Evolutionary conservation across 2,888 invertebrate genomes (phyloP).

Genomic region (Megamerina dolium): DNA sequence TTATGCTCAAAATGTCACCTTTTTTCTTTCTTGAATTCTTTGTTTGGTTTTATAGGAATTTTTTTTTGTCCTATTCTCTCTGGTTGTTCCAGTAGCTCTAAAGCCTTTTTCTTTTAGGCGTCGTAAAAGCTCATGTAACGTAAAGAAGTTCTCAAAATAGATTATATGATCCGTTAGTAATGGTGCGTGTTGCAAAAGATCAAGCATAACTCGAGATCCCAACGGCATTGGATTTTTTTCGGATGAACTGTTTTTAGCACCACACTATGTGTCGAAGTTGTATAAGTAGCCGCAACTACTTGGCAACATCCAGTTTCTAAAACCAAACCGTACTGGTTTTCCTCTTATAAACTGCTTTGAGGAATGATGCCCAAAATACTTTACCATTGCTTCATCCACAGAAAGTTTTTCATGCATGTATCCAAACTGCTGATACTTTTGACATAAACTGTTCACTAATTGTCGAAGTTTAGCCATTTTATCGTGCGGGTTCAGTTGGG

Average conservation of each 20-base stretch:
- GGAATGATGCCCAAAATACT: constrained; percentile 6
- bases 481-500: too few relatives aligned
- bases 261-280: too few relatives aligned
- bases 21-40: constrained; percentile 4
- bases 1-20: constrained; percentile 1
- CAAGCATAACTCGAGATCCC: too few relatives aligned
- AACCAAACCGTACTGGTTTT: constrained; percentile 5
- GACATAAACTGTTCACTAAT: too few relatives aligned
- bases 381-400: constrained; percentile 4
- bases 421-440: too few relatives aligned
- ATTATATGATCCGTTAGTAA: constrained; percentile 3
- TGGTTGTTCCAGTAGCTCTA: constrained; percentile 6
- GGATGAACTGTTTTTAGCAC: too few relatives aligned
- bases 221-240: too few relatives aligned
- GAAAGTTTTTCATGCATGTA: too few relatives aligned
- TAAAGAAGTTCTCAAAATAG: constrained; percentile 6
- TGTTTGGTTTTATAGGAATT: constrained; percentile 6
- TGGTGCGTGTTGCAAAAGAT: too few relatives aligned
- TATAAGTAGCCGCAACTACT: too few relatives aligned
- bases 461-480: too few relatives aligned
- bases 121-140: constrained; percentile 3
- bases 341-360: constrained; percentile 7
- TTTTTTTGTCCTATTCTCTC: constrained; percentile 6
- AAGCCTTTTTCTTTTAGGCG: constrained; percentile 1
- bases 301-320: constrained; percentile 5